These are phyloP conservation scores for Paratrypauchen microcephalus DNA, from an alignment of 2,797 vertebrate genomes.

Conservation along the genomic window DNA sequence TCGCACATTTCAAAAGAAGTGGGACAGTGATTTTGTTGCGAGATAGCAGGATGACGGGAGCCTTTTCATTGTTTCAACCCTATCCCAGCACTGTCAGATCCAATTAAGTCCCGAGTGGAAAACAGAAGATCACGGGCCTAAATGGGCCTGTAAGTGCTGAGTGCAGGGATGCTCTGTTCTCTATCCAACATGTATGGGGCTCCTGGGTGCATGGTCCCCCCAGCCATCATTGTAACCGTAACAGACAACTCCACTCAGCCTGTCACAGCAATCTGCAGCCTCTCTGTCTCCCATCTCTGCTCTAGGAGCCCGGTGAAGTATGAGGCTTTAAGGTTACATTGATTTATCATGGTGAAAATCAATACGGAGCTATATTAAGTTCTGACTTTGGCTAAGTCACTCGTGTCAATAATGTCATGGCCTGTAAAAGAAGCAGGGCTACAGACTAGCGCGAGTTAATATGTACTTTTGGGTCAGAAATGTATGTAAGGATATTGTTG, in stretches of 20 bases:
- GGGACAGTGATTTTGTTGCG: constrained; percentile 29
- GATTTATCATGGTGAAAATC: constrained; percentile 6
- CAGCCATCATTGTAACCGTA: constrained; percentile 56
- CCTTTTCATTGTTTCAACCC: constrained; percentile 50
- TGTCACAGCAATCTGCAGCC: constrained; percentile 49
- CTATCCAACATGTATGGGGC: constrained; percentile 41
- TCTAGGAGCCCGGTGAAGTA: constrained; percentile 16
- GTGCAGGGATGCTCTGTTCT: constrained; percentile 54
- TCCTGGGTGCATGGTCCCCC: constrained; percentile 30
- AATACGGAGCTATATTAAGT: constrained; percentile 16
- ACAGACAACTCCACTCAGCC: constrained; percentile 57
- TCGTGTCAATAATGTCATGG: constrained; percentile 17
- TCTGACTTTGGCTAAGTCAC: constrained; percentile 12
- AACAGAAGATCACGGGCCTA: constrained; percentile 60
- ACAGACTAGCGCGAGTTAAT: constrained; percentile 1
- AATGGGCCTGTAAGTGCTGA: constrained; percentile 71
- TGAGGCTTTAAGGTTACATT: constrained; percentile 17
- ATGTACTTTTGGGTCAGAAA: background rate
- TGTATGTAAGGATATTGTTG: background rate
- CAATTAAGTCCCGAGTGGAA: constrained; percentile 57
- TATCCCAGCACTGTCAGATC: constrained; percentile 57
- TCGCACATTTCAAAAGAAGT: constrained; percentile 29
- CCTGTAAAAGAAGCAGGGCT: constrained; percentile 14
- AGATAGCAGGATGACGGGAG: constrained; percentile 41
- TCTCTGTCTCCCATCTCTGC: constrained; percentile 29